Evolutionary conservation across 2,888 invertebrate species (phyloP).

Genomic region (Scaptomyza reducta): DNA sequence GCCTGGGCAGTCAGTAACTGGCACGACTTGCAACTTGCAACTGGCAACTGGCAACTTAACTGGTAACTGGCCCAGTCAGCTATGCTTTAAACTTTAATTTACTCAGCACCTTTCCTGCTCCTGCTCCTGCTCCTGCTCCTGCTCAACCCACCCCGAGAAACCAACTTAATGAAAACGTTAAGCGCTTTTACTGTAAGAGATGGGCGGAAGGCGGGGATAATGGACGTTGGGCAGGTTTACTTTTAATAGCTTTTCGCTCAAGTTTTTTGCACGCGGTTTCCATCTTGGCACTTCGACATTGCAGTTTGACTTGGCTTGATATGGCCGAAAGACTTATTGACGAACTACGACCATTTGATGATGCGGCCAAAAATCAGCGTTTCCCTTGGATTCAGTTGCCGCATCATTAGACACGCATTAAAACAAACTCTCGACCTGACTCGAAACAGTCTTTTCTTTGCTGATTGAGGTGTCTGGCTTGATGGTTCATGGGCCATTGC

Average conservation of each 20-base stretch:
- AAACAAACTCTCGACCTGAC: constrained; percentile 27
- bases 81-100: constrained; percentile 46
- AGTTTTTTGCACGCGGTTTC: constrained; percentile 29
- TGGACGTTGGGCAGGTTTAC: constrained; percentile 20
- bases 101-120: not conserved
- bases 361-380: constrained; percentile 55
- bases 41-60: constrained; percentile 26
- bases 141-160: not conserved
- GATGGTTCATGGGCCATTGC: constrained; percentile 36
- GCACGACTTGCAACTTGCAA: constrained; percentile 13
- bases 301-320: constrained; percentile 8
- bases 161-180: constrained; percentile 67
- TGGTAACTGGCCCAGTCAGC: constrained; percentile 29
- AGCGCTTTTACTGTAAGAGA: constrained; percentile 33
- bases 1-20: constrained; percentile 35
- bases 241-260: constrained; percentile 68
- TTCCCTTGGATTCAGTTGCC: constrained; percentile 40
- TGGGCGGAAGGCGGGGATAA: not conserved
- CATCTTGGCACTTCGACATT: constrained; percentile 10
- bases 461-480: constrained; percentile 21
- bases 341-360: constrained; percentile 74
- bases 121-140: not conserved
- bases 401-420: constrained; percentile 69
- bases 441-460: too few species aligned
- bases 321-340: constrained; percentile 67